Conservation (phyloP, 2,797 vertebrate species). For the Rallus crepitans region DNA sequence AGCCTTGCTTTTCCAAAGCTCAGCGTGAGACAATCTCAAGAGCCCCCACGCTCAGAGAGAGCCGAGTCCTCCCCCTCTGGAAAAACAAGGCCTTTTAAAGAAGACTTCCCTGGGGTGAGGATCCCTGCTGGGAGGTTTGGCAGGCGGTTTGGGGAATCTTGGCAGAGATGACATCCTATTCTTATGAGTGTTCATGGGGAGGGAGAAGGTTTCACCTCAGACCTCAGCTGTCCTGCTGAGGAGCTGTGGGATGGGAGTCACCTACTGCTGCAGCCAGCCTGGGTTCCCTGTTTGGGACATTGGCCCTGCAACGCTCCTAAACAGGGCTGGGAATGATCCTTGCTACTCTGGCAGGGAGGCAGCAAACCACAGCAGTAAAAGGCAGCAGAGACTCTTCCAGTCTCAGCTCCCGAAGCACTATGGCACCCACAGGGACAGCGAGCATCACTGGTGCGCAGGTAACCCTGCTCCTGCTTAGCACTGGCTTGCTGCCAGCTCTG, state of each 20-base stretch:
- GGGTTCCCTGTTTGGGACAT: not conserved
- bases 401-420: not conserved
- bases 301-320: not conserved
- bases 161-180: not conserved
- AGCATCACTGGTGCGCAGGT: not conserved
- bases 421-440: not conserved
- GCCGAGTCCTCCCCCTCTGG: not conserved
- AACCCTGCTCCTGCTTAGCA: not conserved
- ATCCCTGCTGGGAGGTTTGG: not conserved
- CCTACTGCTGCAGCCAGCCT: not conserved
- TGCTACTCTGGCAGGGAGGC: not conserved
- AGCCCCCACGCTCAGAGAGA: not conserved
- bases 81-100: conserved; percentile 15
- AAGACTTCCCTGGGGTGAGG: conserved; percentile 14
- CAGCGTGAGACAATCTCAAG: conserved; percentile 32
- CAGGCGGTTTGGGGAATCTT: not conserved
- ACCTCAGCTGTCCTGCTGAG: not conserved
- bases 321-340: accelerated
- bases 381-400: not conserved
- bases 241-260: not conserved
- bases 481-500: not conserved
- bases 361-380: not conserved
- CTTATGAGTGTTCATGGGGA: not conserved
- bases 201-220: not conserved
- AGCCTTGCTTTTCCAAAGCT: conserved; percentile 40